Conservation (phyloP, 2,888 invertebrate species). For the Patella depressa region DNA sequence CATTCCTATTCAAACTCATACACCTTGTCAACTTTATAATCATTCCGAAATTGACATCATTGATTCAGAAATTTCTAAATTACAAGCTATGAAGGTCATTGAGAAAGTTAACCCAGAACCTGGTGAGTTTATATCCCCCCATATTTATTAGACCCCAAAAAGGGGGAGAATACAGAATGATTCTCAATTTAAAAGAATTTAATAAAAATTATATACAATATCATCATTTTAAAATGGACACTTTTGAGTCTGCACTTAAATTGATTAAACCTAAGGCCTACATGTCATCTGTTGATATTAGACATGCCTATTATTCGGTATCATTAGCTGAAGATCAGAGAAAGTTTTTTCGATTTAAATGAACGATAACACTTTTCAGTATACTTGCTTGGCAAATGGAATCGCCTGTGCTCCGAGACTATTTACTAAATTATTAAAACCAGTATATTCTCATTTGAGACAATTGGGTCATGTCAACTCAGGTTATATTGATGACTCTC, state of each 20-base stretch:
- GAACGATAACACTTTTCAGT: not conserved
- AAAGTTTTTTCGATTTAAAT: not conserved
- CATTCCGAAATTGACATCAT: too few relatives aligned
- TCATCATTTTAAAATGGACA: slow-evolving; percentile 7
- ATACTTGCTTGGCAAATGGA: slow-evolving; percentile 4
- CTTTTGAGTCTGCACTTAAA: not conserved
- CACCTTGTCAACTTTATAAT: too few relatives aligned
- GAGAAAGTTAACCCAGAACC: not conserved
- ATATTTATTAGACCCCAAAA: not conserved
- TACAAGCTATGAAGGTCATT: not conserved
- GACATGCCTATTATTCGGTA: not conserved
- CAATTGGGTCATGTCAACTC: not conserved
- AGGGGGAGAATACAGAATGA: too few relatives aligned
- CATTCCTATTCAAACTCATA: too few relatives aligned
- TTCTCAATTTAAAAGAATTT: not conserved
- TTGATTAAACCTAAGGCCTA: not conserved
- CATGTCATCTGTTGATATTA: not conserved
- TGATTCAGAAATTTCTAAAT: too few relatives aligned
- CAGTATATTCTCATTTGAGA: not conserved
- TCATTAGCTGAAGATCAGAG: not conserved
- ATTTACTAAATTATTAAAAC: slow-evolving; percentile 5
- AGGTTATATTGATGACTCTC: not conserved
- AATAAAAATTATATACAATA: not conserved
- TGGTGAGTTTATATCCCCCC: not conserved
- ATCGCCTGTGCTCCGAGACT: not conserved